Percentiles rank a stretch among this genome's conserved stretches.
phyloP scores from a whole-genome alignment of 2,113 vertebrate species.

The Calypte anna region DNA sequence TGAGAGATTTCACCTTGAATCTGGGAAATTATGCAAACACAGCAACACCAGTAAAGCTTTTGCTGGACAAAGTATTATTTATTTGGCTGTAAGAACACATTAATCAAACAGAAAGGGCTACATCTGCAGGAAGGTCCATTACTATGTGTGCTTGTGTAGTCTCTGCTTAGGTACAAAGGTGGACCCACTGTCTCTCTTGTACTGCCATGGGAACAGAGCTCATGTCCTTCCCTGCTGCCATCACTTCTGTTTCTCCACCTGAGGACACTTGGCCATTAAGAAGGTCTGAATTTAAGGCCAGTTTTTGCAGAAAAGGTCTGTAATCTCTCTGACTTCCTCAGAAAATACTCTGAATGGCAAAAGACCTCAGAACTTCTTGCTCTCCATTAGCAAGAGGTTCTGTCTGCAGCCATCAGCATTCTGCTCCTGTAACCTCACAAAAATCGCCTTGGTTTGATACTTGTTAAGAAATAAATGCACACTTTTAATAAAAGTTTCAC shows the following conservation, averaged over 20 bases:
- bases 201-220: rapidly evolving
- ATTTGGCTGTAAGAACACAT: neutral
- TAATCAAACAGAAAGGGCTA: neutral
- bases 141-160: too few species aligned
- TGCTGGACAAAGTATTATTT: neutral
- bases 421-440: neutral
- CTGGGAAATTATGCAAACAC: neutral
- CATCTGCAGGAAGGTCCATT: neutral
- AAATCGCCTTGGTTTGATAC: neutral
- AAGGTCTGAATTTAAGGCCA: neutral
- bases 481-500: neutral
- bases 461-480: neutral
- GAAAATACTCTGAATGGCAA: neutral
- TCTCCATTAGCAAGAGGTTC: neutral
- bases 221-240: neutral
- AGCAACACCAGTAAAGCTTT: neutral
- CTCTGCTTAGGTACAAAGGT: neutral
- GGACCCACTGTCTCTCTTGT: too few species aligned
- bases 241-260: neutral
- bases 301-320: neutral
- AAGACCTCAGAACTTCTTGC: neutral
- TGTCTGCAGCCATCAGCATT: neutral
- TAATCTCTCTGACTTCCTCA: neutral
- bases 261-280: too few species aligned
- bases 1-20: neutral